Evolutionary conservation across 2,797 vertebrate genomes (phyloP), one percentile per base, ranked within the genome.

Genomic region (Dermochelys coriacea): DNA sequence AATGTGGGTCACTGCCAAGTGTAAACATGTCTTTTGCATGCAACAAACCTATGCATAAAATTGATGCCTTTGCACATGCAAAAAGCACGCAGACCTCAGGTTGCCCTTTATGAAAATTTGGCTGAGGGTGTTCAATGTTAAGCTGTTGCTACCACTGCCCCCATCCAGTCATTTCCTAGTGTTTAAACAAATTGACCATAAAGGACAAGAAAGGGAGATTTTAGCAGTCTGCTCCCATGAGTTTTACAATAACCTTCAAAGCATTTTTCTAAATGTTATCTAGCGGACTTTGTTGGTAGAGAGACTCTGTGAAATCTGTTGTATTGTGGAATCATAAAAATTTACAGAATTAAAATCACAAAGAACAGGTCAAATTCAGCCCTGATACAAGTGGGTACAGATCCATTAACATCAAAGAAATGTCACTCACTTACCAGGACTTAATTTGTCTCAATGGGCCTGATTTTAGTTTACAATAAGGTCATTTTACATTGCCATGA

Each of bases 171-270:
- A 86, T 45, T 82, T 85, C 34, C 47, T 82, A 47, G 5, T 61
- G 8, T 45, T 11, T 49, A 79, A 18, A 45, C 68, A 10, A 16
- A 37, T n/a, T 57, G 74, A n/a, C 31, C 75, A 12, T 55, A 81
- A 31, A 0, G 0, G 47, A 6, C 29, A 78, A 85, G 21, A 74
- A n/a, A 57, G 12, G 41, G 85, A 85, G 10, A 51, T 77, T 51
- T 89, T 45, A 57, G 34, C 27, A 86, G 29, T 21, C 68, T 27
- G 11, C 4, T 29, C 15, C 23, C 54, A 14, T 21, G 50, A 84
- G 47, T 85, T 93, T 93, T 80, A 81, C 41, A 61, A 50, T 27
- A 82, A 55, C 4, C 14, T 90, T 85, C 61, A 55, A 79, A 34
- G 68, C 47, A 61, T 29, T 1, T 84, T 93, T 90, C 9, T 23